These are phyloP conservation scores for Circaetus cinerascens DNA, from an alignment of 2,113 vertebrate species.

Conservation along the genomic window DNA sequence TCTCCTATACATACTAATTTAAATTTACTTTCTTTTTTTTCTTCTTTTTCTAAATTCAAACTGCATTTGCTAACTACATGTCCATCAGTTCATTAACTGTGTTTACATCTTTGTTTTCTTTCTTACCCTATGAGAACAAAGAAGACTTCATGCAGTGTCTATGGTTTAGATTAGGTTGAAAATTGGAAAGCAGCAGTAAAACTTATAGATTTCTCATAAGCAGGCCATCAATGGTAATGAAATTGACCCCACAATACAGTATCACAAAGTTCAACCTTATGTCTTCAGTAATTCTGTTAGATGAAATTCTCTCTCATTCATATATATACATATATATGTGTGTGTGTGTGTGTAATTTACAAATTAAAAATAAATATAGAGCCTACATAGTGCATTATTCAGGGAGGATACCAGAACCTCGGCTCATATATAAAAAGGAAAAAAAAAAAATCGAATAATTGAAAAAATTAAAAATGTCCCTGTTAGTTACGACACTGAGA, in stretches of 20 bases:
- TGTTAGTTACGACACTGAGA: background rate
- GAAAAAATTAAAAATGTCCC: background rate
- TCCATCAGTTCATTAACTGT: constrained; percentile 5
- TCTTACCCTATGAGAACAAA: constrained; percentile 6
- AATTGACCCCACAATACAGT: constrained; percentile 40
- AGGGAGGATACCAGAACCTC: background rate
- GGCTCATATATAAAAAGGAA: background rate
- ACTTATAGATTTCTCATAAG: constrained; percentile 56
- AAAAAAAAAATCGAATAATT: background rate
- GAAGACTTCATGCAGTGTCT: background rate
- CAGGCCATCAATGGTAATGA: constrained; percentile 38
- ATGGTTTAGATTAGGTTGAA: constrained; percentile 31
- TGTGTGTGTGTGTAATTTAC: background rate
- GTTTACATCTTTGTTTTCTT: constrained; percentile 53
- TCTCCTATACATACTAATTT: constrained; percentile 77
- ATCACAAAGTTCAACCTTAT: constrained; percentile 49
- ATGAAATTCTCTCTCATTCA: background rate
- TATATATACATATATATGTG: background rate
- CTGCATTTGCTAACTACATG: background rate
- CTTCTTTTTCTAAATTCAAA: background rate
- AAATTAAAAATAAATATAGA: background rate
- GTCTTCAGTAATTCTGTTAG: constrained; percentile 42
- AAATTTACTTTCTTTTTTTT: background rate
- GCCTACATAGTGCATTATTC: background rate
- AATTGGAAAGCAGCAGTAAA: constrained; percentile 55